Evolutionary conservation across 1,140 invertebrate genomes (phyloP).

Genomic region (Ectropis grisescens): DNA sequence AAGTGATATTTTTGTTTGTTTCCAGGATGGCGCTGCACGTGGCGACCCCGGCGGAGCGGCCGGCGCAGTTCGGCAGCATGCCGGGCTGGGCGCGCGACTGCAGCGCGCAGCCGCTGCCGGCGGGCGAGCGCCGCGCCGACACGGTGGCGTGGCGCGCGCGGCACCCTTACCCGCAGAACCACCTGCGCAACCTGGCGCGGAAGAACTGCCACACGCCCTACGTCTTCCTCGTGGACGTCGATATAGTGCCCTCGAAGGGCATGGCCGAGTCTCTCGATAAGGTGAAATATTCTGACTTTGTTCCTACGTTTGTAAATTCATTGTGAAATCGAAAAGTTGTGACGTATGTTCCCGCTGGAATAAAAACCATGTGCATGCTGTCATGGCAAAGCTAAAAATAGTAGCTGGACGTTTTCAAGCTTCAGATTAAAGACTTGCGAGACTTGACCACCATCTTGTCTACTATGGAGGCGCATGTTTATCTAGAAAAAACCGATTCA

Average conservation of each 20-base stretch:
- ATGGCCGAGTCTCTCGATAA: conserved; percentile 76
- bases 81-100: conserved; percentile 67
- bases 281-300: conserved; percentile 2
- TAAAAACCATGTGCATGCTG: no score
- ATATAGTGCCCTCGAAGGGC: conserved; percentile 83
- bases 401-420: no score
- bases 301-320: no score
- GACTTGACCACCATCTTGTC: no score
- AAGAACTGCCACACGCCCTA: conserved; percentile 86
- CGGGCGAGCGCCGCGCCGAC: conserved; percentile 59
- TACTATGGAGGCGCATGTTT: no score
- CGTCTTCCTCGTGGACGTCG: conserved; percentile 88
- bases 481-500: no score
- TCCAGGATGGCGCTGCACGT: conserved; percentile 37
- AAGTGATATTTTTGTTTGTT: no score
- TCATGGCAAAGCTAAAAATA: no score
- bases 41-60: conserved; percentile 36
- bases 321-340: no score
- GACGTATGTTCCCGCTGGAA: no score
- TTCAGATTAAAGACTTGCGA: no score
- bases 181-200: conserved; percentile 85
- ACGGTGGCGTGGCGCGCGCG: conserved; percentile 77
- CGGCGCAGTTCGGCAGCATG: conserved; percentile 73
- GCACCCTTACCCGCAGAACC: conserved; percentile 88
- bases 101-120: conserved; percentile 30